Percentiles rank a stretch among this genome's conserved stretches.
These are phyloP conservation scores for Leuciscus waleckii DNA, from an alignment of 2,797 vertebrate species.

Conservation along the genomic window DNA sequence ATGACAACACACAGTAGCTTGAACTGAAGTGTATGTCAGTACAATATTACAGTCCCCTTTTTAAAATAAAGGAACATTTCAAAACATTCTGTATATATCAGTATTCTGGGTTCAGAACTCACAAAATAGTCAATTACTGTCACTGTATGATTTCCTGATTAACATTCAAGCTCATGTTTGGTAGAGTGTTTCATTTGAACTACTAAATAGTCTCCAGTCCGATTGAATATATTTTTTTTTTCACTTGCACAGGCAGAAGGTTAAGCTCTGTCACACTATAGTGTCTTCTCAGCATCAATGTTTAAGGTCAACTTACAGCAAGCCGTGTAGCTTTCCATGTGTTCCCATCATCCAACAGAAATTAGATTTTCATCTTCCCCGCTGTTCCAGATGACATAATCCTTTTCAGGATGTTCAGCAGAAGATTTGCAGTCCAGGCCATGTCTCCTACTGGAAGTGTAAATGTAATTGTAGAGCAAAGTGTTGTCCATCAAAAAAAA, in stretches of 20 bases:
- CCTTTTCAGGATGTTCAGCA: not conserved
- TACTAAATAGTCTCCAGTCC: not conserved
- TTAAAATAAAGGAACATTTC: not conserved
- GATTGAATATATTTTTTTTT: not conserved
- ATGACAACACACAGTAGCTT: not conserved
- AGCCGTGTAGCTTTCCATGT: slow-evolving; percentile 2
- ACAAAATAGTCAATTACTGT: not conserved
- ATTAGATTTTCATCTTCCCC: not conserved
- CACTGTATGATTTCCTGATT: not conserved
- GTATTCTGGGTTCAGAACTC: not conserved
- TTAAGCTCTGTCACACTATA: not conserved
- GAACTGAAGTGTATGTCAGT: not conserved
- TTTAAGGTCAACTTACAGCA: not conserved
- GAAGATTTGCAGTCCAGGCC: slow-evolving; percentile 22
- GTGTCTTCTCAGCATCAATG: not conserved
- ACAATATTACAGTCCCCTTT: not conserved
- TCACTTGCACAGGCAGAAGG: not conserved
- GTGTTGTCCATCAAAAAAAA: slow-evolving; percentile 2
- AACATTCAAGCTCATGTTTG: not conserved
- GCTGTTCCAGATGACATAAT: not conserved
- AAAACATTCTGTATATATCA: not conserved
- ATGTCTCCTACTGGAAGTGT: not conserved
- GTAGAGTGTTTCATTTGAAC: not conserved
- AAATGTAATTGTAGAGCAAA: slow-evolving; percentile 27
- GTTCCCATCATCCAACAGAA: slow-evolving; percentile 14